phyloP scores from a whole-genome alignment of 2,888 invertebrate genomes.

The Agrochola litura region DNA sequence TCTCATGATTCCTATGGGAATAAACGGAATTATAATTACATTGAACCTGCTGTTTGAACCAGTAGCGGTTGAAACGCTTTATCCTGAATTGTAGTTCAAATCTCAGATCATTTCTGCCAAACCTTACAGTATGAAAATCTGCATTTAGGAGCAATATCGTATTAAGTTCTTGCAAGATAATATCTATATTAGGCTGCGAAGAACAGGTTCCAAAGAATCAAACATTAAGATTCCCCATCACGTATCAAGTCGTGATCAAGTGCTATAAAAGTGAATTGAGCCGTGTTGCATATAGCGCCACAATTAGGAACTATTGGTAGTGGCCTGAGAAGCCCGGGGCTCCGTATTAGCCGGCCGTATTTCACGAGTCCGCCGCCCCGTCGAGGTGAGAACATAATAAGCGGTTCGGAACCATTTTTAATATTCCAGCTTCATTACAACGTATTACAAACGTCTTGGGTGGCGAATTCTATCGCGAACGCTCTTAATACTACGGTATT shows the following conservation, averaged over 20 bases:
- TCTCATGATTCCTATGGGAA: conserved; percentile 27
- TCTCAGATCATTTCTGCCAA: conserved; percentile 5
- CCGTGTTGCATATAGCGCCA: conserved; percentile 79
- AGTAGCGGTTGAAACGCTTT: neutral
- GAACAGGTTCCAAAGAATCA: conserved; percentile 39
- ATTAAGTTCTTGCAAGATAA: conserved; percentile 24
- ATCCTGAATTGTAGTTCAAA: neutral
- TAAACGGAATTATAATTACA: conserved; percentile 25
- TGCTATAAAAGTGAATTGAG: conserved; percentile 62
- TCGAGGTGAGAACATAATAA: conserved; percentile 91
- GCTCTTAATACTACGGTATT: conserved; percentile 89
- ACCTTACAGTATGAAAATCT: neutral
- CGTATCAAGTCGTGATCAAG: conserved; percentile 63
- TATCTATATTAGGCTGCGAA: conserved; percentile 25
- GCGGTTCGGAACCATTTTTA: conserved; percentile 89
- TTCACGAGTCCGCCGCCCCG: conserved; percentile 87
- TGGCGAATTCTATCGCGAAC: conserved; percentile 90
- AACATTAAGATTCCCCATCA: conserved; percentile 56
- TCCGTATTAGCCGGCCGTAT: conserved; percentile 88
- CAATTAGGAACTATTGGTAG: conserved; percentile 79
- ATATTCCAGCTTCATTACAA: conserved; percentile 90
- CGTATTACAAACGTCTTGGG: conserved; percentile 90
- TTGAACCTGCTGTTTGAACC: neutral
- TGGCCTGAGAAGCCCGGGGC: conserved; percentile 72
- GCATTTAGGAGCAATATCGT: conserved; percentile 2